Base-by-base conservation (phyloP, 2,797 vertebrate species). In the Neosilurus mollespiculum region DNA sequence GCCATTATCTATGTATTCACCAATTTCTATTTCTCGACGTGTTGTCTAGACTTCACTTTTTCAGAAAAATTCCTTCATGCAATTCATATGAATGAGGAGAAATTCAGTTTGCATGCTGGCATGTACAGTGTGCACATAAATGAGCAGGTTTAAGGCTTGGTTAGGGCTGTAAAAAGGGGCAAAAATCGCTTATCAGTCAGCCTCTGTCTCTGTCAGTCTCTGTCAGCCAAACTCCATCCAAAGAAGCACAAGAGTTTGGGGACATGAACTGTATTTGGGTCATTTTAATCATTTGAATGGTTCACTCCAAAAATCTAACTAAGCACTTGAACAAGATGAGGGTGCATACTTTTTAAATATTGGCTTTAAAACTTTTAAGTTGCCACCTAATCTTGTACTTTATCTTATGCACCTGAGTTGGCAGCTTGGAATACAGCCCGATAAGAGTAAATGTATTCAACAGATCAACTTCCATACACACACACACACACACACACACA, bases 381-480 rank as follows among this genome's bases (percentile, higher is more conserved):
- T 26, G 71, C 12, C 51, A 18, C 16, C n/a, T 53, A 43, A 11
- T 37, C 11, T 70, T 51, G n/a, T 26, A 53, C 15, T 11, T 73
- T 56, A 56, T 56, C 24, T 72, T 53, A 26, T 72, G n/a, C 15
- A 26, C n/a, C 53, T 24, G 18, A 73, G 53, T 73, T 30, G 51
- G 15, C 24, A 30, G 18, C 24, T 11, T 53, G 30, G 53, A 56
- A 75, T 75, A 18, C 3, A 0, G 53, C 24, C 71, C 7, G 8
- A 30, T 56, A 56, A 56, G 71, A 62, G 58, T 24, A 77, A 61
- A 77, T 24, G 61, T 22, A 49, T 30, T 62, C 56, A 61, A 43
- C 75, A 77, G 56, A 77, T 77, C 34, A 43, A 43, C 75, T 69
- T 43, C 64, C 18, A 54, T 61, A 43, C 43, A 34, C 20, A 59